A percentile compares a stretch with the other conserved stretches of the same genome.
These are phyloP conservation scores for Gavialis gangeticus DNA, from an alignment of 2,113 vertebrate genomes.

Conservation along the genomic window DNA sequence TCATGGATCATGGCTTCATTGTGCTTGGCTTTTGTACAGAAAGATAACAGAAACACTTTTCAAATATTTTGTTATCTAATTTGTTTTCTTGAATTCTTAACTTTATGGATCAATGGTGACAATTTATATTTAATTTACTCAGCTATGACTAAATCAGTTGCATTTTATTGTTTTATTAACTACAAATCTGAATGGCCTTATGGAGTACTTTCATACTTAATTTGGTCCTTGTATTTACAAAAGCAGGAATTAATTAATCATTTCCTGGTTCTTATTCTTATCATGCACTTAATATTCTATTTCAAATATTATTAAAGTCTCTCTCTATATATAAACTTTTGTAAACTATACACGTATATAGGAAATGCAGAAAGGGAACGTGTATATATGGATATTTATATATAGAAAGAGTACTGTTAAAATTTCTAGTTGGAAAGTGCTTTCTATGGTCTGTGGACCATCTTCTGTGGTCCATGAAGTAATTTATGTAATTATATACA, in stretches of 20 bases:
- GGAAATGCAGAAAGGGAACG: not conserved
- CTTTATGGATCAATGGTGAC: not conserved
- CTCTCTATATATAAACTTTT: not conserved
- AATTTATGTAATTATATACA: too few relatives aligned
- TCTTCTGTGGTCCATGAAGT: too few relatives aligned
- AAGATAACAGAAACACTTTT: too few relatives aligned
- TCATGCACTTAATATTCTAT: not conserved
- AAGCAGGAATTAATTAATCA: not conserved
- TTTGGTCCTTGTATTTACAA: not conserved
- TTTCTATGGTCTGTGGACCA: not conserved
- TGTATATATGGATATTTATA: not conserved
- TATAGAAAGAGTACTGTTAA: not conserved
- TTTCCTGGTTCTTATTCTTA: not conserved
- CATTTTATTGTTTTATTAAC: not conserved
- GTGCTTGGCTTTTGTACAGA: not conserved
- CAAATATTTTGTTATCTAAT: not conserved
- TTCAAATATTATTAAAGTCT: not conserved
- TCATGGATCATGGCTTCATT: not conserved
- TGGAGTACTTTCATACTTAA: not conserved
- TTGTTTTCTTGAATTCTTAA: not conserved
- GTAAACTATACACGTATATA: not conserved
- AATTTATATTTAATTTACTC: not conserved
- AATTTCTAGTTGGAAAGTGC: slow-evolving; percentile 23
- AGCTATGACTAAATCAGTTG: not conserved
- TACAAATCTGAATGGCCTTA: not conserved